phyloP scores from a whole-genome alignment of 53 echinoderm and acorn worm genomes.

The Arbacia lixula region DNA sequence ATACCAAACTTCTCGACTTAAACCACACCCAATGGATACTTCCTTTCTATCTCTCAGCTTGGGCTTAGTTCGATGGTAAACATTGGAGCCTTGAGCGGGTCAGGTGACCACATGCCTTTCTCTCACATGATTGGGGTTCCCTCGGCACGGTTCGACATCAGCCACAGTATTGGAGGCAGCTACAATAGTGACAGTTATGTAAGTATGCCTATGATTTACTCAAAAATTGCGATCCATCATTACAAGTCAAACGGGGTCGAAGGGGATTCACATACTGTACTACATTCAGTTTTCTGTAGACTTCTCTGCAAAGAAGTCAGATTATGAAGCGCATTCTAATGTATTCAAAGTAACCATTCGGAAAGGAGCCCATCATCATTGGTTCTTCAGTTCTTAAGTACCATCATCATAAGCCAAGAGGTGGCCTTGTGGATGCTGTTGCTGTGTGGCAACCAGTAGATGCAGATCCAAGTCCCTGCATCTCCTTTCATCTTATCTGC shows the following conservation, averaged over 20 bases:
- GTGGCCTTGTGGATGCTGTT: no score
- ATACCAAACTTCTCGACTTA: no score
- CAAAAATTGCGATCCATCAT: neutral
- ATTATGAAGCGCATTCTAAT: no score
- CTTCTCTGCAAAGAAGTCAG: no score
- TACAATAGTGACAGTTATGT: neutral
- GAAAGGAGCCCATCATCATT: no score
- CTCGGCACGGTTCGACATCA: conserved; percentile 57
- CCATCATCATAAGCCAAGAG: no score
- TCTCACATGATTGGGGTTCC: conserved; percentile 76
- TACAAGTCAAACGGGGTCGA: neutral
- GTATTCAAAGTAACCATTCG: no score
- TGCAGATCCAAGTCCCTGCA: no score
- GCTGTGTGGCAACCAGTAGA: no score
- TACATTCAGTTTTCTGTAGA: conserved; percentile 64
- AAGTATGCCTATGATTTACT: neutral
- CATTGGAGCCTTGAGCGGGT: conserved; percentile 37
- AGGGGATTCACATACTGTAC: conserved; percentile 41
- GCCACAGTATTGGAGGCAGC: no score
- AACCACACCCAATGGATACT: neutral
- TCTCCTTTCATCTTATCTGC: no score
- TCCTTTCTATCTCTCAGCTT: conserved; percentile 63
- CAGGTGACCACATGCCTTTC: conserved; percentile 77
- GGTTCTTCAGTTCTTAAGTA: no score
- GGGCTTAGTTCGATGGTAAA: conserved; percentile 49